Conservation (phyloP, 1,140 invertebrate species). For the Drosophila sechellia region DNA sequence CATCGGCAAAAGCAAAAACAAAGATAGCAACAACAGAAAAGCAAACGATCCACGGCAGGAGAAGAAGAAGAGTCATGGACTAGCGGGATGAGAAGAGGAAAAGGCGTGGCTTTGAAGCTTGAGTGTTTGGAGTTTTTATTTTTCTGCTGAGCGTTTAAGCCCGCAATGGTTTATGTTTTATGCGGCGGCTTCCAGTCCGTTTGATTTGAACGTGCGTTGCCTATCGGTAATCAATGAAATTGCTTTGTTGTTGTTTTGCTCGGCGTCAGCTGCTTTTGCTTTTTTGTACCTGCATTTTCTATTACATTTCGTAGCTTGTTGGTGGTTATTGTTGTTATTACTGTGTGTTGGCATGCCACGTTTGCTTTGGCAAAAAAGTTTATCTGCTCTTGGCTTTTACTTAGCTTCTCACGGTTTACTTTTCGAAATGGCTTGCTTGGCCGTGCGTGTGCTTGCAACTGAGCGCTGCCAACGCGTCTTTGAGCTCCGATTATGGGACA, state of each 20-base stretch:
- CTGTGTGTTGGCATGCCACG: constrained; percentile 63
- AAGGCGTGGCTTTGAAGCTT: constrained; percentile 37
- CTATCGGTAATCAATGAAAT: constrained; percentile 83
- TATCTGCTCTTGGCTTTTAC: constrained; percentile 72
- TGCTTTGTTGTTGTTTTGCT: constrained; percentile 64
- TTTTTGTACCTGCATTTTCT: constrained; percentile 60
- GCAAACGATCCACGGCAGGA: constrained; percentile 19
- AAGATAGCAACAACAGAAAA: constrained; percentile 31
- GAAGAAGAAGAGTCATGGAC: constrained; percentile 1
- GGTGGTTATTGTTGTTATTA: constrained; percentile 19
- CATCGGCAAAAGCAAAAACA: constrained; percentile 65
- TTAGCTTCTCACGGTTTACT: constrained; percentile 80
- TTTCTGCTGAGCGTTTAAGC: constrained; percentile 9
- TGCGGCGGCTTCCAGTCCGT: constrained; percentile 55
- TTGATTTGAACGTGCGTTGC: constrained; percentile 75
- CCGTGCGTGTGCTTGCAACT: constrained; percentile 23
- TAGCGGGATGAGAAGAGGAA: constrained; percentile 9
- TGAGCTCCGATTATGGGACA: constrained; percentile 23
- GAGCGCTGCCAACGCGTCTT: constrained; percentile 54
- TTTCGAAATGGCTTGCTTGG: constrained; percentile 41
- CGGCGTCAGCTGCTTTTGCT: constrained; percentile 65
- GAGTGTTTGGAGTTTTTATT: neutral
- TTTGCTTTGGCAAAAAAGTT: constrained; percentile 75
- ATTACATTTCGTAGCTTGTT: constrained; percentile 41
- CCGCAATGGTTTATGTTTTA: constrained; percentile 44